These are phyloP conservation scores for Cuniculus paca DNA, from an alignment of 2,797 vertebrate genomes.

Conservation along the genomic window DNA sequence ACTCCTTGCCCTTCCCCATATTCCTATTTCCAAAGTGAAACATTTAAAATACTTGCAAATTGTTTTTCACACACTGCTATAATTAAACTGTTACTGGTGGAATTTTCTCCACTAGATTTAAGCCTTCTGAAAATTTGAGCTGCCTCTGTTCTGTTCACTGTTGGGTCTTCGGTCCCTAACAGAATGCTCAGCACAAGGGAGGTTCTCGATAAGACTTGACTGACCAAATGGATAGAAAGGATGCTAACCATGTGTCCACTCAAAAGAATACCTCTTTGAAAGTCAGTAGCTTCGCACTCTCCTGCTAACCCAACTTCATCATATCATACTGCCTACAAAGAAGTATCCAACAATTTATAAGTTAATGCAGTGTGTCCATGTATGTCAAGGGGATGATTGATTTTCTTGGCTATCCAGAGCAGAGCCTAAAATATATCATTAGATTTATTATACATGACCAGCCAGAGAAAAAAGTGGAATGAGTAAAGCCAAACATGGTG, in stretches of 20 bases:
- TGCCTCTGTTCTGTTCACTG: background rate
- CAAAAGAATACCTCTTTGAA: background rate
- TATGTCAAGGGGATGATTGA: background rate
- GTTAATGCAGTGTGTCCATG: background rate
- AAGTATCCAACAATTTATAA: background rate
- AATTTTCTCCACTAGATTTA: background rate
- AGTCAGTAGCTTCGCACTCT: background rate
- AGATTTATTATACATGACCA: background rate
- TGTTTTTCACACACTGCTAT: background rate
- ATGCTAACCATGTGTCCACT: background rate
- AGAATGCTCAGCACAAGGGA: background rate
- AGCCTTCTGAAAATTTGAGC: background rate
- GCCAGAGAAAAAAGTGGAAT: background rate
- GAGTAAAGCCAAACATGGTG: background rate
- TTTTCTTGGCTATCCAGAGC: background rate
- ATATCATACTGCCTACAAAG: background rate
- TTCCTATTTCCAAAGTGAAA: conserved; percentile 38
- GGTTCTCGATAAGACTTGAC: background rate
- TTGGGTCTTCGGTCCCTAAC: background rate
- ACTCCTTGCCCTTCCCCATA: conserved; percentile 4
- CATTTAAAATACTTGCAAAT: background rate
- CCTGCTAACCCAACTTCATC: background rate
- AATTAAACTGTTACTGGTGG: background rate
- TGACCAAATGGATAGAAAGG: background rate
- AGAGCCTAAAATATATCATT: background rate